Percentiles rank a stretch among this genome's conserved stretches.
These are phyloP conservation scores for Vultur gryphus DNA, from an alignment of 2,797 vertebrate genomes.

Conservation along the genomic window DNA sequence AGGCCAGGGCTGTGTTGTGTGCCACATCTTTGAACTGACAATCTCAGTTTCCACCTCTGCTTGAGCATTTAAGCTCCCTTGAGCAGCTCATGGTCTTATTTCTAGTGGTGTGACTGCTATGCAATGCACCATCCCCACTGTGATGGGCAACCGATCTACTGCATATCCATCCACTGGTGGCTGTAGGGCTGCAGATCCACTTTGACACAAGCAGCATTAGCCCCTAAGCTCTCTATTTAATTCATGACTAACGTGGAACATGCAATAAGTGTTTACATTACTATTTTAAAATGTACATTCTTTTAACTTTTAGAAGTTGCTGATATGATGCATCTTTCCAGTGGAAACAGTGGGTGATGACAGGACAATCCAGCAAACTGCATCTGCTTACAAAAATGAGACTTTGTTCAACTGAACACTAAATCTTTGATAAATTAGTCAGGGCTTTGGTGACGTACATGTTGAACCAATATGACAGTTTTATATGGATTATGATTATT, in stretches of 20 bases:
- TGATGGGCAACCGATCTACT: not conserved
- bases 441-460: constrained; percentile 71
- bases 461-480: constrained; percentile 77
- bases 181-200: not conserved
- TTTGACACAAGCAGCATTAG: not conserved
- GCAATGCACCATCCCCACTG: not conserved
- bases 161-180: not conserved
- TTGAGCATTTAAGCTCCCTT: not conserved
- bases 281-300: not conserved
- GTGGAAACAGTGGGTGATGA: constrained; percentile 35
- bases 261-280: constrained; percentile 41
- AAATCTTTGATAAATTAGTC: constrained; percentile 76
- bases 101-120: not conserved
- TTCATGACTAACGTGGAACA: not conserved
- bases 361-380: constrained; percentile 45
- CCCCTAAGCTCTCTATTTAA: not conserved
- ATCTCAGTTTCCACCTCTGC: not conserved
- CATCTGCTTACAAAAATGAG: constrained; percentile 47
- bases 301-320: constrained; percentile 18
- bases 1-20: not conserved
- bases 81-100: not conserved
- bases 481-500: constrained; percentile 74
- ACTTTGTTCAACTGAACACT: constrained; percentile 58
- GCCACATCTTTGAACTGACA: not conserved
- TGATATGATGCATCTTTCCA: constrained; percentile 51